A percentile compares a stretch with the other conserved stretches of the same genome.
These are phyloP conservation scores for Anas acuta DNA, from an alignment of 2,797 vertebrate genomes.

Conservation along the genomic window DNA sequence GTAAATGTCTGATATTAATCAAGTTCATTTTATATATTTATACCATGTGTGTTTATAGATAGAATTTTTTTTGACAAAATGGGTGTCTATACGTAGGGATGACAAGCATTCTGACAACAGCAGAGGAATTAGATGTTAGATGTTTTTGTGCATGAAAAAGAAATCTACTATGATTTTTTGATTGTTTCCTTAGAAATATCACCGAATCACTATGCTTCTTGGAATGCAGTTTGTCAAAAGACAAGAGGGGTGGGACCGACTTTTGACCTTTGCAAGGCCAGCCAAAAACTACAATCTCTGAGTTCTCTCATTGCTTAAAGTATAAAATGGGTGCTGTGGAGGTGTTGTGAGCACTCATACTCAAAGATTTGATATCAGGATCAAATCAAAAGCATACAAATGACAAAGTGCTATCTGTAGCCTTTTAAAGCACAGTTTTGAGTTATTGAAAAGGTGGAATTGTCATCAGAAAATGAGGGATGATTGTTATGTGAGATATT, in stretches of 20 bases:
- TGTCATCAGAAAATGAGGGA: not conserved
- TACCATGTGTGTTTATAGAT: not conserved
- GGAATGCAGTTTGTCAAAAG: not conserved
- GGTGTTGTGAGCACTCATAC: not conserved
- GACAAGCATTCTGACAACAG: not conserved
- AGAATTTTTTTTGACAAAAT: not conserved
- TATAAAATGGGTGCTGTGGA: not conserved
- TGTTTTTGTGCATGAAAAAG: not conserved
- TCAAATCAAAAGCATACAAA: not conserved
- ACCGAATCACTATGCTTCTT: not conserved
- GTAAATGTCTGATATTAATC: accelerated
- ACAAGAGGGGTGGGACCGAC: not conserved
- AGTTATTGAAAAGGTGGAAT: not conserved
- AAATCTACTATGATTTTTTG: not conserved
- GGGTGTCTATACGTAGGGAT: not conserved
- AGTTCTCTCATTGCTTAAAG: not conserved
- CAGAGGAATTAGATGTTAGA: not conserved
- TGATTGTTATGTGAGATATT: not conserved
- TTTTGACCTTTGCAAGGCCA: not conserved
- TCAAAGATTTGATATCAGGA: not conserved
- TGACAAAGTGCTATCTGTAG: not conserved
- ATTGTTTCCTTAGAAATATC: not conserved
- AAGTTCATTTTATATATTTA: not conserved
- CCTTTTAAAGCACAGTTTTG: not conserved
- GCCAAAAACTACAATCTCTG: not conserved